These are phyloP conservation scores for Pica pica DNA, from an alignment of 2,113 vertebrate genomes.

Conservation along the genomic window DNA sequence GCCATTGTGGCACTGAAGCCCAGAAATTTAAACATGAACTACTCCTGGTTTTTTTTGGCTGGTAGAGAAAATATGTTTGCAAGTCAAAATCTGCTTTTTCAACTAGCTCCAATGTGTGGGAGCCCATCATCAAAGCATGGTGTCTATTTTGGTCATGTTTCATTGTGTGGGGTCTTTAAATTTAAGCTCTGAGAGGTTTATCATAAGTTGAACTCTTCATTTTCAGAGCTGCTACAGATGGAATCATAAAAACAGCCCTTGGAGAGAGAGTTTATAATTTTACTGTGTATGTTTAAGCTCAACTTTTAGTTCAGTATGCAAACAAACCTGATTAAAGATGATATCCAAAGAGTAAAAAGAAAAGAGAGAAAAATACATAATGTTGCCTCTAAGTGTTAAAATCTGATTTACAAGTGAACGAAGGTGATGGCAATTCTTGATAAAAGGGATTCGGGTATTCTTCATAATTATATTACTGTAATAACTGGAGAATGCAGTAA, in stretches of 20 bases:
- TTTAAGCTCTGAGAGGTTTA: neutral
- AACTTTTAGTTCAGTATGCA: neutral
- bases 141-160: neutral
- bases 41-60: neutral
- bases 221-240: neutral
- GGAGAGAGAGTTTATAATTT: neutral
- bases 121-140: neutral
- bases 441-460: neutral
- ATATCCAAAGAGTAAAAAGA: neutral
- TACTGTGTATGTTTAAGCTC: neutral
- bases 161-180: neutral
- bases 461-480: neutral
- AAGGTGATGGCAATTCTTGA: neutral
- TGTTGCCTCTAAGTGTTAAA: neutral
- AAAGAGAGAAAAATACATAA: neutral
- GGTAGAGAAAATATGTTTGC: neutral
- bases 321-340: slow-evolving; percentile 35
- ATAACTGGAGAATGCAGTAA: neutral
- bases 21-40: neutral
- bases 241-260: neutral
- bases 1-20: neutral
- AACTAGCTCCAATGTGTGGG: neutral
- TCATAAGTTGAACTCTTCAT: neutral
- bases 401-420: neutral
- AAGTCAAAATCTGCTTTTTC: neutral